phyloP scores from a whole-genome alignment of 2,888 invertebrate species.

The Hirtodrosophila trivittata region DNA sequence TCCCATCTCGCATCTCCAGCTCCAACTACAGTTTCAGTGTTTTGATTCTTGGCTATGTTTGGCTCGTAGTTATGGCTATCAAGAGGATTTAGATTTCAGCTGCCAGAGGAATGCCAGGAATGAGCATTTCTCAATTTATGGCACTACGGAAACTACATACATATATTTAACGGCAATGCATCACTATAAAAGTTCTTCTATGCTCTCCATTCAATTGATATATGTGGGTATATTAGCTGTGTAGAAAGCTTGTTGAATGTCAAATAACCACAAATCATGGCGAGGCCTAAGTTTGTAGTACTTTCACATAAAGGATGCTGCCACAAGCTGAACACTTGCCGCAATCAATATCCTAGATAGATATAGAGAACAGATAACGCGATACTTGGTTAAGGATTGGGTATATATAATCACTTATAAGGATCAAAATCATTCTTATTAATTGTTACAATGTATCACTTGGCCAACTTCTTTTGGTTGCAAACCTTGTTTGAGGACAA shows the following conservation, averaged over 20 bases:
- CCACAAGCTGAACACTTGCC: too few relatives aligned
- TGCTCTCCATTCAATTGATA: neutral
- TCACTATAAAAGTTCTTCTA: constrained; percentile 30
- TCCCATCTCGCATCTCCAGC: neutral
- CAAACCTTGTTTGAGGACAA: too few relatives aligned
- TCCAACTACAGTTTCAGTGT: constrained; percentile 15
- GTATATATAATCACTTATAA: too few relatives aligned
- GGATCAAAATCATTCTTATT: too few relatives aligned
- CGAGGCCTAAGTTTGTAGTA: too few relatives aligned
- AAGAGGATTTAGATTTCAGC: constrained; percentile 35
- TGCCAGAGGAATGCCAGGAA: constrained; percentile 43
- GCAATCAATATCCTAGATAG: too few relatives aligned
- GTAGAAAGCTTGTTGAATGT: neutral
- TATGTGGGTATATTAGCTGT: constrained; percentile 1
- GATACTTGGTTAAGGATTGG: too few relatives aligned
- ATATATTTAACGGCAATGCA: constrained; percentile 34
- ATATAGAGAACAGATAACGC: too few relatives aligned
- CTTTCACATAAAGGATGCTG: too few relatives aligned
- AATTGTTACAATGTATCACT: too few relatives aligned
- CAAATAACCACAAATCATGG: too few relatives aligned
- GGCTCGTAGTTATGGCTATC: constrained; percentile 15
- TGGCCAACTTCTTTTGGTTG: too few relatives aligned
- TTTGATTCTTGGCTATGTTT: constrained; percentile 8
- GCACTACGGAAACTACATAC: constrained; percentile 18
- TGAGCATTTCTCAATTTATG: constrained; percentile 53